These are phyloP conservation scores for Sigmodon hispidus DNA, from an alignment of 2,113 vertebrate genomes.

Conservation along the genomic window DNA sequence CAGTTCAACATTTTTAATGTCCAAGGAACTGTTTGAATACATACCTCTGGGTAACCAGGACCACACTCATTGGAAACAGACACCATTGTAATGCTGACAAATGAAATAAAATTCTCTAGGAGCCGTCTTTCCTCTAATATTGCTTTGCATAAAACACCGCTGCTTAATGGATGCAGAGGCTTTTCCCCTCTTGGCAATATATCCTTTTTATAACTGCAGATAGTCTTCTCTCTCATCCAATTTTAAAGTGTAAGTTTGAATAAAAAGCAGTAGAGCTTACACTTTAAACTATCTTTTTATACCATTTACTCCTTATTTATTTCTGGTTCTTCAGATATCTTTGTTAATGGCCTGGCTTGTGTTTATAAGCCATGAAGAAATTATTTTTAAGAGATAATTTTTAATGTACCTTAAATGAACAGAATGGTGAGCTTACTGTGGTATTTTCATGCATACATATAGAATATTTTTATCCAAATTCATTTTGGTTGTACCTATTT, in stretches of 20 bases:
- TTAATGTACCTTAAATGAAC: not conserved
- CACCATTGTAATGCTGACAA: not conserved
- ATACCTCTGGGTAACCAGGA: conserved; percentile 29
- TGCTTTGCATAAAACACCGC: not conserved
- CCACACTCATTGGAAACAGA: not conserved
- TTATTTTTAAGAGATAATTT: not conserved
- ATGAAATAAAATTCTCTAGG: not conserved
- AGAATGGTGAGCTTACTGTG: not conserved
- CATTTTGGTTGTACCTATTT: not conserved
- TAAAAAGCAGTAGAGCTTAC: not conserved
- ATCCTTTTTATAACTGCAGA: not conserved
- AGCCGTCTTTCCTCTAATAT: not conserved
- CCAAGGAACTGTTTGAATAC: conserved; percentile 43
- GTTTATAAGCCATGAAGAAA: not conserved
- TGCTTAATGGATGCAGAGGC: not conserved
- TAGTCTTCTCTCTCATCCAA: not conserved
- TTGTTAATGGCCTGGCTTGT: not conserved
- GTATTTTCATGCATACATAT: not conserved
- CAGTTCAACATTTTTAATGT: conserved; percentile 67
- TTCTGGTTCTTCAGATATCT: too few species aligned
- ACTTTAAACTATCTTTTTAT: not conserved
- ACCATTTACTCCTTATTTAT: not conserved
- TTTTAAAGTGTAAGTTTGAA: not conserved
- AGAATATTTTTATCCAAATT: not conserved
- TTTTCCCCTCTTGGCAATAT: not conserved